Evolutionary conservation across 2,888 invertebrate genomes (phyloP).

Genomic region (Rhamnusium bicolor): DNA sequence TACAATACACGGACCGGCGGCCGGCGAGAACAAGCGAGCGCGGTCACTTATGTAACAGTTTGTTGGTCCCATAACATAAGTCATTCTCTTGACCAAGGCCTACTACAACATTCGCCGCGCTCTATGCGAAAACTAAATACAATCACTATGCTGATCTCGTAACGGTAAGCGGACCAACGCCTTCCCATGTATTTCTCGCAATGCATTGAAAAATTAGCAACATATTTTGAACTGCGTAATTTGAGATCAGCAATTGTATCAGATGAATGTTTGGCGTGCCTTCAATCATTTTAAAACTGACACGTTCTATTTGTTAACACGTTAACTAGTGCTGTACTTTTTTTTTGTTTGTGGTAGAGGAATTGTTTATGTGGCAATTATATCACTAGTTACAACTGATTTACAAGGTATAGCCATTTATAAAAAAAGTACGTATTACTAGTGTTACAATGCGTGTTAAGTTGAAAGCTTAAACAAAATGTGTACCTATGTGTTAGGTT

Average conservation of each 20-base stretch:
- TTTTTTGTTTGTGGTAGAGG: neutral
- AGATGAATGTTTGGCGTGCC: neutral
- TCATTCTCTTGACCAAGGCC: slow-evolving; percentile 37
- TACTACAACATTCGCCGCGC: slow-evolving; percentile 34
- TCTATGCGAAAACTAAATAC: slow-evolving; percentile 20
- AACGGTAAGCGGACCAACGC: slow-evolving; percentile 21
- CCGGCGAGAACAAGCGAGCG: slow-evolving; percentile 20
- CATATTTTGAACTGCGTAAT: neutral
- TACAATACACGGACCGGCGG: slow-evolving; percentile 22
- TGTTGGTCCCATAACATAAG: slow-evolving; percentile 41
- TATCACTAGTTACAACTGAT: neutral
- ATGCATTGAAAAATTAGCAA: neutral
- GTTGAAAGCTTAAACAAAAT: neutral
- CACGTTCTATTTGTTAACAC: neutral
- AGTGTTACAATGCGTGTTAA: neutral
- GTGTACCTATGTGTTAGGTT: too few relatives aligned
- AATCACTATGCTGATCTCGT: slow-evolving; percentile 2
- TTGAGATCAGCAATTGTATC: neutral
- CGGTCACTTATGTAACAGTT: slow-evolving; percentile 35
- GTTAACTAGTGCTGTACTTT: neutral
- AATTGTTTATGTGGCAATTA: neutral
- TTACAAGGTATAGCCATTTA: neutral
- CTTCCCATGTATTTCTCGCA: neutral
- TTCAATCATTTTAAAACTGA: neutral
- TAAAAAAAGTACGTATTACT: neutral